Evolutionary conservation across 2,888 invertebrate genomes (phyloP).

Genomic region (Petrolisthes cinctipes): DNA sequence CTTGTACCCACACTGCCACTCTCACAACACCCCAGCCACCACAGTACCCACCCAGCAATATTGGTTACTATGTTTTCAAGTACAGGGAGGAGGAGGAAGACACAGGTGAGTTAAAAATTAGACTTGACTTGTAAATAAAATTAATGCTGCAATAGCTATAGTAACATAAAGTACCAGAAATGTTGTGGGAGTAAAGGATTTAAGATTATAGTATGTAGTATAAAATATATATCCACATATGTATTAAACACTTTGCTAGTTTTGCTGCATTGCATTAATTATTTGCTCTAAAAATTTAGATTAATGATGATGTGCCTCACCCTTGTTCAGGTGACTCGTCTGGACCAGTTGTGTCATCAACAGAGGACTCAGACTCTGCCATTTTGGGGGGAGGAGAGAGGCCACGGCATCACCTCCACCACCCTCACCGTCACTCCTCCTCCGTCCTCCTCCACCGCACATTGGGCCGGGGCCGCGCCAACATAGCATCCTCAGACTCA

Average conservation of each 20-base stretch:
- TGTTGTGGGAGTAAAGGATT: too few species aligned
- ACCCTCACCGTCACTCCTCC: constrained; percentile 57
- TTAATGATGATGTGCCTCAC: too few species aligned
- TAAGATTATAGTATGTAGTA: too few species aligned
- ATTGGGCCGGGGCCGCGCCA: constrained; percentile 57
- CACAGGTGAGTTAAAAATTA: constrained; percentile 37
- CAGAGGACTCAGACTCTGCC: constrained; percentile 62
- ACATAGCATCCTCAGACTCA: constrained; percentile 63
- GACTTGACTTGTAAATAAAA: too few species aligned
- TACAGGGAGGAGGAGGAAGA: constrained; percentile 62
- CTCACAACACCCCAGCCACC: constrained; percentile 12
- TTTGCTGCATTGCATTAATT: too few species aligned
- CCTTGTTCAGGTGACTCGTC: constrained; percentile 54
- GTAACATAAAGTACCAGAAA: background rate
- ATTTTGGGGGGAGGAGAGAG: constrained; percentile 22
- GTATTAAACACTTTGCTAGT: too few species aligned
- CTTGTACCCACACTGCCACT: constrained; percentile 29
- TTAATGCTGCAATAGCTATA: background rate
- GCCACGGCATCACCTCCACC: constrained; percentile 42
- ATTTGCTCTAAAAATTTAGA: too few species aligned
- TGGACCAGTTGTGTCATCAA: constrained; percentile 58
- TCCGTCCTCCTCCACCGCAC: constrained; percentile 60
- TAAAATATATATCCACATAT: too few species aligned
- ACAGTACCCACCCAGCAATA: constrained; percentile 54
- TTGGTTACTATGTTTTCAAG: constrained; percentile 64